Base-by-base conservation (phyloP, 2,888 invertebrate species). In the Conomelus anceps region DNA sequence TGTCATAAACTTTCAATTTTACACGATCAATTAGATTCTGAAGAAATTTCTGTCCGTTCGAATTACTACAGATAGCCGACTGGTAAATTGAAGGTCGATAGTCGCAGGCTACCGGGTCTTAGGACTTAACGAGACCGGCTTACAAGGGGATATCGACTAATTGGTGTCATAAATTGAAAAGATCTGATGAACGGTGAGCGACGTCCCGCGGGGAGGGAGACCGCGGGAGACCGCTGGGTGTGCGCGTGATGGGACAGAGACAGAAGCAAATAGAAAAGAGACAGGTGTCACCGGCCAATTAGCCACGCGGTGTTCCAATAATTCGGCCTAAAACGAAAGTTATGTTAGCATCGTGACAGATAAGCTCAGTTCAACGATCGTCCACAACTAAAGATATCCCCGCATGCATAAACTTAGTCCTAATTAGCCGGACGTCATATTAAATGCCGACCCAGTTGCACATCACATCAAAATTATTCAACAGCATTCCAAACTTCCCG, bases 101-200 rank as follows among this genome's bases (percentile, higher is more conserved):
- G 63, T 63, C 63, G 63, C 63, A 63, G 63, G 63, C 63, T 63
- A 63, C 63, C 63, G 63, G 63, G 63, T n/a, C 63, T 63, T 17
- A 41, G n/a, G n/a, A n/a, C n/a, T n/a, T n/a, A n/a, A n/a, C n/a
- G n/a, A n/a, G 41, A 41, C 41, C 63, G 63, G 63, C 63, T 63
- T 63, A 63, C 63, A 63, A 13, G 63, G 24, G 29, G 23, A 86
- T 22, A 24, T 86, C 26, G 24, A 86, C 86, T 86, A 86, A 86
- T 86, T 86, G 86, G 86, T 86, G 86, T 86, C 86, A 86, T 86
- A 86, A 86, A 86, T 86, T 86, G 86, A 86, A 86, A 22, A 63
- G 63, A 63, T 63, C 63, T 63, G 63, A 63, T 63, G 63, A 63
- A 63, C 63, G 63, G 63, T 63, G 63, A 63, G 63, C 63, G 63